phyloP scores from a whole-genome alignment of 2,113 vertebrate species.

The Zootoca vivipara region DNA sequence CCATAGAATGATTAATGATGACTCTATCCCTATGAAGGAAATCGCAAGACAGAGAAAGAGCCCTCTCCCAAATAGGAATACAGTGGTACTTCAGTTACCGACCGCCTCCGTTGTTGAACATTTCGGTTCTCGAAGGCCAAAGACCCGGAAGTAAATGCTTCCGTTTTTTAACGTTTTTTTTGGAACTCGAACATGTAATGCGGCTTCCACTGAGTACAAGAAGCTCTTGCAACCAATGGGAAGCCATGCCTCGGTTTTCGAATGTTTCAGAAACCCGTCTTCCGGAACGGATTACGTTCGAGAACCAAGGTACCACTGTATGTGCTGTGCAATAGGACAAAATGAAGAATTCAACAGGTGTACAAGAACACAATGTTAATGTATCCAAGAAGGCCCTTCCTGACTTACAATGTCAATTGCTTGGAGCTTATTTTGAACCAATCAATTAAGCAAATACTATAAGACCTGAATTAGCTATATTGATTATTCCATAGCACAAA shows the following conservation, averaged over 20 bases:
- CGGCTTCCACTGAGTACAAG: too few relatives aligned
- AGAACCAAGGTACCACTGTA: too few relatives aligned
- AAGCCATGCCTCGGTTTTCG: too few relatives aligned
- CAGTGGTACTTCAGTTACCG: neutral
- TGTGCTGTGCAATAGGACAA: neutral
- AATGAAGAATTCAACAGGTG: neutral
- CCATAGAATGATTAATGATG: neutral
- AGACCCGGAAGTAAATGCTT: too few relatives aligned
- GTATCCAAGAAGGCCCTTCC: neutral
- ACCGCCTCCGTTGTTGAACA: too few relatives aligned
- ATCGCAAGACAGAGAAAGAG: neutral
- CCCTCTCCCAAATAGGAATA: neutral
- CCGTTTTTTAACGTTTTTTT: too few relatives aligned
- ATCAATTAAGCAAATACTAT: slow-evolving; percentile 1
- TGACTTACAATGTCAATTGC: neutral
- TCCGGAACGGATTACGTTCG: too few relatives aligned
- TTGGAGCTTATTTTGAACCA: neutral
- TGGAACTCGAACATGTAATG: too few relatives aligned
- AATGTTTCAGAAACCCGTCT: too few relatives aligned
- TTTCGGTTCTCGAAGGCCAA: too few relatives aligned
- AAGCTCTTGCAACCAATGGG: too few relatives aligned
- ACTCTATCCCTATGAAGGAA: neutral
- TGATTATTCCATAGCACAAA: slow-evolving; percentile 3
- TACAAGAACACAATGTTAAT: neutral
- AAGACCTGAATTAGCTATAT: neutral